phyloP scores from a whole-genome alignment of 2,113 vertebrate species.

The Coptodon bakossiorum region DNA sequence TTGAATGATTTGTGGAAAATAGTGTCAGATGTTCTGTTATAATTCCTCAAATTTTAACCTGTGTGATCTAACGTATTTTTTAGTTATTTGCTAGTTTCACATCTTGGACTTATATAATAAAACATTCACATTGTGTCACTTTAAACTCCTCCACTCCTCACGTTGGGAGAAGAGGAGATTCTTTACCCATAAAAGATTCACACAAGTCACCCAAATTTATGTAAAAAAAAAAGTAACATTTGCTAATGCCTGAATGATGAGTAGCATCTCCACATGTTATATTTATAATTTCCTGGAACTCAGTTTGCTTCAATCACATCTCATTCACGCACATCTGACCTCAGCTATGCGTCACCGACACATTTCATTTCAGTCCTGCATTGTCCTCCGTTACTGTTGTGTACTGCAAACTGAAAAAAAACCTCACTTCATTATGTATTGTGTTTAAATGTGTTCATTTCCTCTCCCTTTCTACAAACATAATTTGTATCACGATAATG shows the following conservation, averaged over 20 bases:
- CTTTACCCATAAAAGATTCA: neutral
- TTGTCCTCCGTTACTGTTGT: neutral
- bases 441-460: neutral
- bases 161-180: neutral
- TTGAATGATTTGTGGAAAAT: neutral
- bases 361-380: neutral
- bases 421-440: neutral
- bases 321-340: slow-evolving; percentile 2
- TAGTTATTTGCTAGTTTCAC: neutral
- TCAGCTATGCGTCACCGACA: neutral
- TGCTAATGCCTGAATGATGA: neutral
- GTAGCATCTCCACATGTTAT: neutral
- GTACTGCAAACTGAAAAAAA: neutral
- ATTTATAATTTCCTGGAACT: neutral
- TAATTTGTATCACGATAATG: slow-evolving; percentile 15
- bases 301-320: neutral
- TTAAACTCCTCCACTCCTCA: neutral
- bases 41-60: neutral
- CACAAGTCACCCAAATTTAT: neutral
- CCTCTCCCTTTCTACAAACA: neutral
- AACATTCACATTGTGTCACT: neutral
- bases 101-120: neutral
- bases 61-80: neutral
- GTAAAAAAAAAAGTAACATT: neutral
- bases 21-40: neutral